Base-by-base conservation (phyloP, 2,888 invertebrate species). In the Plagodis dolabraria region DNA sequence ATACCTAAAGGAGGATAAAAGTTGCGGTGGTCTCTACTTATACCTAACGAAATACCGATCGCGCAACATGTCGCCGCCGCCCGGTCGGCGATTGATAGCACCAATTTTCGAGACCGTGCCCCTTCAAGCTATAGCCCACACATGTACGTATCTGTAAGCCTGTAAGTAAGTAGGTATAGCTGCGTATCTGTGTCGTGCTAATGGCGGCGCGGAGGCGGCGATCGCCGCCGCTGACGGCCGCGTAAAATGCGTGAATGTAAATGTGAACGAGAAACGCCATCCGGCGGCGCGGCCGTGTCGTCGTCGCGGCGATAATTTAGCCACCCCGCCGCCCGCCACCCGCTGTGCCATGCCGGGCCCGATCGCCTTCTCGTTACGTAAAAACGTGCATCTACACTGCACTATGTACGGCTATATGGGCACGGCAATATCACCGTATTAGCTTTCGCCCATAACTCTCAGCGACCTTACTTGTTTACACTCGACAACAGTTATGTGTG, bases 191-290 rank as follows among this genome's bases (percentile, higher is more conserved):
- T 81, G 78, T 72, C 79, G 79, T 72, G 74, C 65, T 80, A 79
- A 81, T 80, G 81, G 80, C 76, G 72, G 71, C 75, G 74, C 75
- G 76, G 78, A 76, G 79, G 75, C 83, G 81, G 77, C 79, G 81
- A 77, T 78, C 77, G 72, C 72, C 79, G 80, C 67, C 77, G 80
- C 72, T 74, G 79, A 77, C 80, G 76, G 77, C 70, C 80, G 82
- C 82, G 83, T 83, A 80, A 82, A 83, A 79, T 79, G 85, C 81
- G 83, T 82, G 74, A 77, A 83, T 82, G 83, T 77, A 79, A 80
- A 85, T 83, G 82, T 75, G 76, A 71, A 76, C 75, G 71, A 69
- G 72, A 67, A 71, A 69, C 62, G 63, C 51, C 67, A 66, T 64
- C 67, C 67, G 67, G 66, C 61, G 58, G 56, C 47, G 47, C 43